Conservation (phyloP, 2,797 vertebrate genomes). For the Lutjanus argentimaculatus region DNA sequence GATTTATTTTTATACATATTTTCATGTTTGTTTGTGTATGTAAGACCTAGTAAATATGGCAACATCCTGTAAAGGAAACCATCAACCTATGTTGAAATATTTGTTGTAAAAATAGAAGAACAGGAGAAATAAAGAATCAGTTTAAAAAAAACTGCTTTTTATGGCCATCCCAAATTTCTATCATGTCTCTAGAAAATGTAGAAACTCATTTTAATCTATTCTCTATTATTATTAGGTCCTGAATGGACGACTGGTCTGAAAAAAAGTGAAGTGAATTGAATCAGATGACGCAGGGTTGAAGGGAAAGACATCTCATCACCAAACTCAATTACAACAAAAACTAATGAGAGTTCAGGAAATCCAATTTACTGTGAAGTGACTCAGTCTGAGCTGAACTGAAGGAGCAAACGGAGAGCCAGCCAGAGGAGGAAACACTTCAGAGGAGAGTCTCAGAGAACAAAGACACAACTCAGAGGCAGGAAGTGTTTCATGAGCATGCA, state of each 20-base stretch:
- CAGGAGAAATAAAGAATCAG: too few species aligned
- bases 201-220: neutral
- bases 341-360: conserved; percentile 57
- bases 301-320: conserved; percentile 13
- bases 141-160: too few species aligned
- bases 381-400: conserved; percentile 13
- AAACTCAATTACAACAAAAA: conserved; percentile 53
- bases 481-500: conserved; percentile 16
- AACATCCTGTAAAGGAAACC: too few species aligned
- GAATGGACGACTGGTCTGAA: neutral
- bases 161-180: too few species aligned
- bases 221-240: neutral
- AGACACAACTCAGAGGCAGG: conserved; percentile 7
- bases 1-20: too few species aligned
- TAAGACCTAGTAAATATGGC: too few species aligned
- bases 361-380: conserved; percentile 54
- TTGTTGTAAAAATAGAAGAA: too few species aligned
- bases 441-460: conserved; percentile 15
- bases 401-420: neutral
- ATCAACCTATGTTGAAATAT: too few species aligned
- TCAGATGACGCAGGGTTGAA: neutral
- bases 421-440: conserved; percentile 32
- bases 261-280: neutral
- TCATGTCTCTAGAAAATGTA: neutral
- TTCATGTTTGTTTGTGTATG: too few species aligned